Percentiles rank a stretch among this genome's conserved stretches.
phyloP scores from a whole-genome alignment of 37 sponge, comb jelly and placozoan genomes.

The Agelas oroides region DNA sequence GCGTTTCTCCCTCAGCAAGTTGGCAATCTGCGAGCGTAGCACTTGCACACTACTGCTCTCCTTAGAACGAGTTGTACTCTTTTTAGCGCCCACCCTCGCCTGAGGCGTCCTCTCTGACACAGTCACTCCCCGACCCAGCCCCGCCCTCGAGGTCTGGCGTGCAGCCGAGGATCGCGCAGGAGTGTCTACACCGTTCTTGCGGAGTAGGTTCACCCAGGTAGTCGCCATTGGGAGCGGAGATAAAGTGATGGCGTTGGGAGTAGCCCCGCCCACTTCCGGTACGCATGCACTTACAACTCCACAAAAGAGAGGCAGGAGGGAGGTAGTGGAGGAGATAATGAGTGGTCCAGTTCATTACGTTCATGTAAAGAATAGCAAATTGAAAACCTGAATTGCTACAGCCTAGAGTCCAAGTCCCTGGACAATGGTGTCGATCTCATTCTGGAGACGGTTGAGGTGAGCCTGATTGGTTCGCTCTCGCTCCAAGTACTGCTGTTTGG shows the following conservation, averaged over 20 bases:
- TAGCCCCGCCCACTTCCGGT: not conserved
- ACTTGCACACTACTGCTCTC: not conserved
- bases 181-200: too few relatives aligned
- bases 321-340: not conserved
- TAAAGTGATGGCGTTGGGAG: too few relatives aligned
- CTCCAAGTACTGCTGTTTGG: conserved; percentile 37
- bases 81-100: conserved; percentile 7
- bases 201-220: not conserved
- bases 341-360: too few relatives aligned
- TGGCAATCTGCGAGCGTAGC: conserved; percentile 21
- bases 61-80: not conserved
- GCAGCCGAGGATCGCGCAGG: too few relatives aligned
- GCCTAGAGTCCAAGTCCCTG: conserved; percentile 6
- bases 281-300: too few relatives aligned
- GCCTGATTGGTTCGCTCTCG: conserved; percentile 13
- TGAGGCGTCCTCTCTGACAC: conserved; percentile 22
- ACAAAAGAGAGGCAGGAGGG: not conserved
- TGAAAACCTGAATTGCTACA: not conserved
- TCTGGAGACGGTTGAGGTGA: not conserved
- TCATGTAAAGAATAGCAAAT: too few relatives aligned
- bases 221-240: not conserved
- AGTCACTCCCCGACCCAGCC: not conserved
- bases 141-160: too few relatives aligned
- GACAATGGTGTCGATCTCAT: conserved; percentile 35
- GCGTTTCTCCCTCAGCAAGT: conserved; percentile 9